phyloP scores from a whole-genome alignment of 1,140 invertebrate species.

The Aphidius ervi region DNA sequence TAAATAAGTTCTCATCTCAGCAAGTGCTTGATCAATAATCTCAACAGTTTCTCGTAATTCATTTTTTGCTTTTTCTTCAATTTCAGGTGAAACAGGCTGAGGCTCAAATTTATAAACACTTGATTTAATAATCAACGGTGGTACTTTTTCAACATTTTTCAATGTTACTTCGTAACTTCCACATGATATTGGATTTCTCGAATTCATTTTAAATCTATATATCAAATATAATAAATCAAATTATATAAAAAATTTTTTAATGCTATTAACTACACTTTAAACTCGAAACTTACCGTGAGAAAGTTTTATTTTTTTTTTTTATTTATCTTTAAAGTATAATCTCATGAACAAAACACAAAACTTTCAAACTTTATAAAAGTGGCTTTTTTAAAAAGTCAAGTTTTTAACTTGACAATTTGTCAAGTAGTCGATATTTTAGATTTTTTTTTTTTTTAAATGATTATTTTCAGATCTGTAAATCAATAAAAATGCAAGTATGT shows the following conservation, averaged over 20 bases:
- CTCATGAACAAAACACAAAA: no score
- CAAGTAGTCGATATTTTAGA: no score
- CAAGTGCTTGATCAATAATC: constrained; percentile 34
- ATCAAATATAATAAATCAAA: no score
- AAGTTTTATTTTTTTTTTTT: no score
- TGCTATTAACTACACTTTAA: neutral
- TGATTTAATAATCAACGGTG: constrained; percentile 29
- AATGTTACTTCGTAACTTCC: constrained; percentile 5
- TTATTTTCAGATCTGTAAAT: no score
- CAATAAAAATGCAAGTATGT: no score
- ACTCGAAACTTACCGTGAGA: no score
- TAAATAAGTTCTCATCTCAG: constrained; percentile 39
- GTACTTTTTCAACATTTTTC: constrained; percentile 5
- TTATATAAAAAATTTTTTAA: constrained; percentile 3
- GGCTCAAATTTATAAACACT: constrained; percentile 31
- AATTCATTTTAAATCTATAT: neutral
- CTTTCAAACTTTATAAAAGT: no score
- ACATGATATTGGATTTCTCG: neutral
- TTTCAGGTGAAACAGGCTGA: constrained; percentile 24
- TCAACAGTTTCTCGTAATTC: constrained; percentile 53
- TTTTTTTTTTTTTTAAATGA: no score
- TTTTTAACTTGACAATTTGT: no score
- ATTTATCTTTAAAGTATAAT: no score
- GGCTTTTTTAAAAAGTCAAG: no score
- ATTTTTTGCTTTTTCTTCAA: constrained; percentile 33